These are phyloP conservation scores for Cairina moschata DNA, from an alignment of 2,113 vertebrate genomes.

Conservation along the genomic window DNA sequence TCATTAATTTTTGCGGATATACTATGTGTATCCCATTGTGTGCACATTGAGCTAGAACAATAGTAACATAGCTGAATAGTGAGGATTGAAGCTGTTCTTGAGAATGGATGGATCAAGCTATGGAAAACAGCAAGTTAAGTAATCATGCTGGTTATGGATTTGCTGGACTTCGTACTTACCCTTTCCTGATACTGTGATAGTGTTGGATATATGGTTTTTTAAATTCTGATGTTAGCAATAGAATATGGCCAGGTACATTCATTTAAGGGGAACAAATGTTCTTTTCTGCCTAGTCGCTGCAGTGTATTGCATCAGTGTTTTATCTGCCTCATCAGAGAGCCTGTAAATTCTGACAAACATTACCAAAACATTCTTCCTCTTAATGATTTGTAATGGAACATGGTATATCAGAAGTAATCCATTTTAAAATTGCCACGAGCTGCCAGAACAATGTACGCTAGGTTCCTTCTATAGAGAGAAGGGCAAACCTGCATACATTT, in stretches of 20 bases:
- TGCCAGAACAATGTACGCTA: neutral
- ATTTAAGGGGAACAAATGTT: neutral
- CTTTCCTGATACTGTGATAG: neutral
- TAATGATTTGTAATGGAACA: neutral
- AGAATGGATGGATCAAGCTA: neutral
- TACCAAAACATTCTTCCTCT: neutral
- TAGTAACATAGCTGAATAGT: accelerated
- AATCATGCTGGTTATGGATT: neutral
- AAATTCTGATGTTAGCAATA: neutral
- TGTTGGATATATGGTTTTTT: neutral
- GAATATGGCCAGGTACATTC: neutral
- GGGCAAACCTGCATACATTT: neutral
- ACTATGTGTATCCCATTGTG: accelerated
- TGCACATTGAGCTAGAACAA: neutral
- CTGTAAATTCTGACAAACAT: slow-evolving; percentile 15
- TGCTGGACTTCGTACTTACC: neutral
- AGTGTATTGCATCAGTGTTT: neutral
- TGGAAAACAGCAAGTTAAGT: neutral
- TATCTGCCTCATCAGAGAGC: neutral
- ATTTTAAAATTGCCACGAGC: neutral
- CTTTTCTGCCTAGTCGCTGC: neutral
- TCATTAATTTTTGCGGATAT: neutral
- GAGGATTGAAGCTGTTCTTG: neutral
- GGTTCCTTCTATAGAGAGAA: neutral
- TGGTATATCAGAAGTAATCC: neutral